phyloP scores from a whole-genome alignment of 2,797 vertebrate species.

The Picus viridis region DNA sequence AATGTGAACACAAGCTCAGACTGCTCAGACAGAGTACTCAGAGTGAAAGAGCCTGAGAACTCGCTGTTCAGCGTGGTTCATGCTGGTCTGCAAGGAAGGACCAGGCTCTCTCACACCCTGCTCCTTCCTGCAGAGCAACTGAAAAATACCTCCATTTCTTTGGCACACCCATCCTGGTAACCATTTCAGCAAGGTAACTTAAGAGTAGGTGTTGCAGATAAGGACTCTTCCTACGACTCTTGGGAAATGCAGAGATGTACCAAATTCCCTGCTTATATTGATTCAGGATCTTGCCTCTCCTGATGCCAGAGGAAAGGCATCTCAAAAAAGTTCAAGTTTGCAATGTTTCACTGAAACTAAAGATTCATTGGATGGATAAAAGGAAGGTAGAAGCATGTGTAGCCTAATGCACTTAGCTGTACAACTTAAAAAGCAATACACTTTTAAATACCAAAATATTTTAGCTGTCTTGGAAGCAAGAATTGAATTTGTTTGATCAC shows the following conservation, averaged over 20 bases:
- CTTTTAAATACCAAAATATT: not conserved
- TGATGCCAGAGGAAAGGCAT: not conserved
- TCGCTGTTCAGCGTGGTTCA: not conserved
- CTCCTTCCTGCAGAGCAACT: not conserved
- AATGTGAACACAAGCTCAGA: not conserved
- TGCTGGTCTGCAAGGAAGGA: not conserved
- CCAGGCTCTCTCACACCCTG: not conserved
- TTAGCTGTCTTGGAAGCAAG: not conserved
- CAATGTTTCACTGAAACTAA: not conserved
- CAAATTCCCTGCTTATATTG: not conserved
- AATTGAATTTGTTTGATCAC: not conserved
- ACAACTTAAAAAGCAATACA: not conserved
- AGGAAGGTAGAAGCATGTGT: not conserved
- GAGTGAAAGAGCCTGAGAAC: not conserved
- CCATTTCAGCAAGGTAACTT: not conserved
- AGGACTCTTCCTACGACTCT: not conserved
- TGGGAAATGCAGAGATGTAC: not conserved
- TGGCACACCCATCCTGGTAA: not conserved
- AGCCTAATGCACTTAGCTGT: not conserved
- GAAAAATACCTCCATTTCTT: not conserved
- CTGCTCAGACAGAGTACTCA: not conserved
- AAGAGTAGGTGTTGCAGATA: not conserved
- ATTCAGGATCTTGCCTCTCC: not conserved
- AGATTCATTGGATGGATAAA: not conserved
- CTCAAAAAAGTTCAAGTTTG: not conserved